phyloP scores from a whole-genome alignment of 2,888 invertebrate genomes.

The Matsumyia berberina region DNA sequence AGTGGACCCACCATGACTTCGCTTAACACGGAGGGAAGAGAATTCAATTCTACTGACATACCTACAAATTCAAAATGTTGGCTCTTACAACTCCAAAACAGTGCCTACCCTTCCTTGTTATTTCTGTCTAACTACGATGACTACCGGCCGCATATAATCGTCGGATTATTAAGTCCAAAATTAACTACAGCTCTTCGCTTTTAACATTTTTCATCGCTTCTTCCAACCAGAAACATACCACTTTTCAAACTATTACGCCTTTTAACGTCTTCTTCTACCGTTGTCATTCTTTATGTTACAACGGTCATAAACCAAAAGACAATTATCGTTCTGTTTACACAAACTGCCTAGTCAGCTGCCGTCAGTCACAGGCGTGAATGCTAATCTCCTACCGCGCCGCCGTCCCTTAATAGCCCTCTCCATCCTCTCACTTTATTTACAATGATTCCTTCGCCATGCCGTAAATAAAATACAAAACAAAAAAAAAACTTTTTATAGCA shows the following conservation, averaged over 20 bases:
- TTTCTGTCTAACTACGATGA: too few species aligned
- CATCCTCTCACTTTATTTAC: not conserved
- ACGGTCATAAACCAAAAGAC: not conserved
- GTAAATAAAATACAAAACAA: not conserved
- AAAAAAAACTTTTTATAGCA: conserved; percentile 25
- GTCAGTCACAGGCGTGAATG: conserved; percentile 17
- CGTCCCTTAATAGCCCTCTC: not conserved
- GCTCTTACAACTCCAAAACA: too few species aligned
- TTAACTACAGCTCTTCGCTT: too few species aligned
- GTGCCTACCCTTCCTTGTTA: too few species aligned
- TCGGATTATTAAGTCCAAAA: too few species aligned
- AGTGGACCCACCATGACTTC: too few species aligned
- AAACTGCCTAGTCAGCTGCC: not conserved
- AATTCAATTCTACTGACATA: too few species aligned
- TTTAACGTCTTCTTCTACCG: not conserved
- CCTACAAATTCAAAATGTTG: too few species aligned
- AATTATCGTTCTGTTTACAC: not conserved
- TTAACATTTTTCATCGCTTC: too few species aligned
- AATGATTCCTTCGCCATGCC: conserved; percentile 15
- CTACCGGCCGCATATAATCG: too few species aligned
- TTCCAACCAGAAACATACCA: too few species aligned
- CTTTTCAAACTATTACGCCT: not conserved
- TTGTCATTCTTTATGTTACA: not conserved
- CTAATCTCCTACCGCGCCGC: conserved; percentile 24
- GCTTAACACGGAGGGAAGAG: too few species aligned